These are phyloP conservation scores for Amia ocellicauda DNA, from an alignment of 2,113 vertebrate genomes.

Conservation along the genomic window DNA sequence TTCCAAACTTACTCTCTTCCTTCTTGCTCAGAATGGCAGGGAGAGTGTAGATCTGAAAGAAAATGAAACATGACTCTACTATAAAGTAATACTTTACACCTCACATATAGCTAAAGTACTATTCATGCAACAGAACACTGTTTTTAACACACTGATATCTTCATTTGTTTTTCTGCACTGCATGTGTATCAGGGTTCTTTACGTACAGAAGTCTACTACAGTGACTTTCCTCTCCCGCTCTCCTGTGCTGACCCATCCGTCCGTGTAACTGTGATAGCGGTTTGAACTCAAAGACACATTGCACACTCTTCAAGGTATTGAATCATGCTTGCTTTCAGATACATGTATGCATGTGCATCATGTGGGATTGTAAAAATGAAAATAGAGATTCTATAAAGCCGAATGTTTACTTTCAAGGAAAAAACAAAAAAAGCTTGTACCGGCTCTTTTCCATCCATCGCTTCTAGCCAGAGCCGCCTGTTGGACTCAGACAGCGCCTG, in stretches of 20 bases:
- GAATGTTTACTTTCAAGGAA: too few relatives aligned
- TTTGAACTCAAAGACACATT: too few relatives aligned
- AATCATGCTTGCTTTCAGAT: too few relatives aligned
- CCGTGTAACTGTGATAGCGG: too few relatives aligned
- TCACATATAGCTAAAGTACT: background rate
- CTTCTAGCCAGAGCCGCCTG: slow-evolving; percentile 92
- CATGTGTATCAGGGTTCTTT: slow-evolving; percentile 21
- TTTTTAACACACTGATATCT: too few relatives aligned
- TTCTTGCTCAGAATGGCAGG: slow-evolving; percentile 94
- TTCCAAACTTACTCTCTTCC: slow-evolving; percentile 86
- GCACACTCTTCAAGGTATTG: too few relatives aligned
- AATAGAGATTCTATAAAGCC: too few relatives aligned
- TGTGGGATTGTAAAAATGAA: too few relatives aligned
- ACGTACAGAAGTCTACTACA: background rate
- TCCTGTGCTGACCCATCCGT: too few relatives aligned
- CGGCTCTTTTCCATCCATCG: slow-evolving; percentile 97
- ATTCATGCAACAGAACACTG: too few relatives aligned
- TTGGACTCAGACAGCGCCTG: slow-evolving; percentile 94
- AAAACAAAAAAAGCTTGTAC: slow-evolving; percentile 65
- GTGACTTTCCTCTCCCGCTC: slow-evolving; percentile 35
- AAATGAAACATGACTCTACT: slow-evolving; percentile 6
- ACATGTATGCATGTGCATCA: too few relatives aligned
- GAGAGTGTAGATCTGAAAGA: slow-evolving; percentile 87
- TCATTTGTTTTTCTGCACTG: too few relatives aligned
- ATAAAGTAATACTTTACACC: background rate